These are phyloP conservation scores for Clarias platycephalus DNA, from an alignment of 2,797 vertebrate species.

Conservation along the genomic window DNA sequence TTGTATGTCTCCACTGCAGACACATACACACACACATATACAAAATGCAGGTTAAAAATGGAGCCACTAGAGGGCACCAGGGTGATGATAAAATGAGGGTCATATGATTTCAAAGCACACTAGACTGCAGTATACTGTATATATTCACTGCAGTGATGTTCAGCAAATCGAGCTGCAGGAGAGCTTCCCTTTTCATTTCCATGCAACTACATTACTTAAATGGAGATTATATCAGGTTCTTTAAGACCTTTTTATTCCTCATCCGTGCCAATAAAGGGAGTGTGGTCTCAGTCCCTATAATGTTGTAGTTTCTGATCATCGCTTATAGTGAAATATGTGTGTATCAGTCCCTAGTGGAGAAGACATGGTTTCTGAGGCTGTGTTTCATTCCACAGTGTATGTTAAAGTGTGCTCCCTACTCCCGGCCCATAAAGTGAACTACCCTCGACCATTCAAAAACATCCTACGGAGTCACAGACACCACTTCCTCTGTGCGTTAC, in stretches of 20 bases:
- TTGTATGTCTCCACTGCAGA: slow-evolving; percentile 87
- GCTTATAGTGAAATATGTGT: too few relatives aligned
- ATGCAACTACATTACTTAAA: neutral
- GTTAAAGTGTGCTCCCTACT: too few relatives aligned
- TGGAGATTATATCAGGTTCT: neutral
- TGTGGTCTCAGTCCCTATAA: neutral
- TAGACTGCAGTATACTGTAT: too few relatives aligned
- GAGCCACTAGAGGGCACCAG: slow-evolving; percentile 10
- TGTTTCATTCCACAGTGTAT: too few relatives aligned
- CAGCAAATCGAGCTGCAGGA: neutral
- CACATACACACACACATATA: neutral
- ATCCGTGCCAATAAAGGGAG: neutral
- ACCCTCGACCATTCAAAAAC: too few relatives aligned
- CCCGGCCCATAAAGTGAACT: too few relatives aligned
- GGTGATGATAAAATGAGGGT: neutral
- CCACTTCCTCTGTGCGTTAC: too few relatives aligned
- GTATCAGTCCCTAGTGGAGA: too few relatives aligned
- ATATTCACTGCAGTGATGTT: neutral
- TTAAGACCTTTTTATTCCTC: neutral
- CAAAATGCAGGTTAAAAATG: neutral
- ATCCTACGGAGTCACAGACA: too few relatives aligned
- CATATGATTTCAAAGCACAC: too few relatives aligned
- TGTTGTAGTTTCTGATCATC: too few relatives aligned
- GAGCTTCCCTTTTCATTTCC: neutral
- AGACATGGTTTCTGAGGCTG: too few relatives aligned